Base-by-base conservation (phyloP, 2,888 invertebrate species). In the Melinaea menophilus region DNA sequence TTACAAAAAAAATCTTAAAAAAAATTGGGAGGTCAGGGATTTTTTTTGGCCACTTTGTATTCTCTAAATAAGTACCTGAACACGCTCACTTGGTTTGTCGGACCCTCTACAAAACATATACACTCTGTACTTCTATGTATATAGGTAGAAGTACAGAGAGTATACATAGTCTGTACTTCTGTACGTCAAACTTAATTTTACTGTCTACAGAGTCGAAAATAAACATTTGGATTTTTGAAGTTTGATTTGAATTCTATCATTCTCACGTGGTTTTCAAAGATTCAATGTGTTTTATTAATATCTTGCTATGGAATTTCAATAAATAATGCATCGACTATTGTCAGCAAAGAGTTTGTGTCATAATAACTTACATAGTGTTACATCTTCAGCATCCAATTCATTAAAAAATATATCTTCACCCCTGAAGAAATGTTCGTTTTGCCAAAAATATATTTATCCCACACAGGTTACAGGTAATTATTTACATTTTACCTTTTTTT, bases 391-490 rank as follows among this genome's bases (percentile, higher is more conserved):
- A 48, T 82, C 75, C 63, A 82, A 73, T 75, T 72, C 77, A 34
- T 47, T 78, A 11, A 80, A 74, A 72, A 77, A 66, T 67, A 70
- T 75, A 61, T 66, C 75, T 56, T 71, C 74, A 69, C 70, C 78
- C 37, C 83, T 87, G 74, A 80, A 86, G 78, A 87, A 88, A 85
- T 90, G 90, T 78, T 84, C 82, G 33, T 87, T 86, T 79, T 90
- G 90, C 71, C 84, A 81, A 62, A 88, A 82, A 79, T 77, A 85
- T 68, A 77, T 89, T 73, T 70, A 86, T 69, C 78, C 80, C 57
- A 79, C 79, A 41, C 71, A 78, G 56, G 76, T 79, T 73, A 75
- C 84, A 84, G 90, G 90, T 89, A 79, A 69, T 45, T 47, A 65
- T 31, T 61, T 41, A 37, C 37, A 41, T 22, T 35, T 56, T 11